Percentiles rank a stretch among this genome's conserved stretches.
Evolutionary conservation across 2,113 vertebrate genomes (phyloP).

Genomic region (Trinectes maculatus): DNA sequence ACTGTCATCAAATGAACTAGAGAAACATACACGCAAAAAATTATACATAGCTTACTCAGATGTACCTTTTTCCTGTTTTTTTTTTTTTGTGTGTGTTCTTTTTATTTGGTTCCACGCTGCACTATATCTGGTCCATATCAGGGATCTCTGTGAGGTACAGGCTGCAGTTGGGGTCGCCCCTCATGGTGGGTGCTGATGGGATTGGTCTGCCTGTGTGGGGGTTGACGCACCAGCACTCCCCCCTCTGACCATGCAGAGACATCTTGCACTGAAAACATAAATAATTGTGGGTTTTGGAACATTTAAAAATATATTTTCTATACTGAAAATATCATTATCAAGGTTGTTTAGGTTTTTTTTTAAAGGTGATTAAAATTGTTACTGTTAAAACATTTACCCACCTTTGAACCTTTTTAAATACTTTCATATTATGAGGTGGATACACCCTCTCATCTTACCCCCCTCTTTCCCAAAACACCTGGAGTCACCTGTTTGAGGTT

Average conservation of each 20-base stretch:
- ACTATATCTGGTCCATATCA: conserved; percentile 76
- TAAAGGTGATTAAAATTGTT: too few species aligned
- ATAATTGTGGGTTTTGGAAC: too few species aligned
- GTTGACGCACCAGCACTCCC: conserved; percentile 98
- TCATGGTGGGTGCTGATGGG: conserved; percentile 88
- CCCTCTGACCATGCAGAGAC: conserved; percentile 94
- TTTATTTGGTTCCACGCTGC: background rate
- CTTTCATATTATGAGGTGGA: background rate
- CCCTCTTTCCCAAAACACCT: background rate
- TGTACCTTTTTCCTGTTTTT: conserved; percentile 58
- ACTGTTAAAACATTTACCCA: too few species aligned
- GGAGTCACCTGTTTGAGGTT: conserved; percentile 94
- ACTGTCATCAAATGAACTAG: conserved; percentile 44
- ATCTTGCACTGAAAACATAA: conserved; percentile 91
- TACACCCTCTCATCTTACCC: background rate
- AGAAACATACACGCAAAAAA: conserved; percentile 60
- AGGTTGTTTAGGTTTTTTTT: too few species aligned
- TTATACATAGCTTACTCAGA: conserved; percentile 72
- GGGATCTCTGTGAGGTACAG: conserved; percentile 88
- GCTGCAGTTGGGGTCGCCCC: conserved; percentile 94
- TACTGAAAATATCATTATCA: too few species aligned
- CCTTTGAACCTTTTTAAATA: conserved; percentile 2
- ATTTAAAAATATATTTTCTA: too few species aligned
- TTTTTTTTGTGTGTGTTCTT: background rate
- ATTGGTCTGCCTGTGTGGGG: conserved; percentile 90